These are phyloP conservation scores for Carassius gibelio DNA, from an alignment of 2,113 vertebrate genomes.

Conservation along the genomic window DNA sequence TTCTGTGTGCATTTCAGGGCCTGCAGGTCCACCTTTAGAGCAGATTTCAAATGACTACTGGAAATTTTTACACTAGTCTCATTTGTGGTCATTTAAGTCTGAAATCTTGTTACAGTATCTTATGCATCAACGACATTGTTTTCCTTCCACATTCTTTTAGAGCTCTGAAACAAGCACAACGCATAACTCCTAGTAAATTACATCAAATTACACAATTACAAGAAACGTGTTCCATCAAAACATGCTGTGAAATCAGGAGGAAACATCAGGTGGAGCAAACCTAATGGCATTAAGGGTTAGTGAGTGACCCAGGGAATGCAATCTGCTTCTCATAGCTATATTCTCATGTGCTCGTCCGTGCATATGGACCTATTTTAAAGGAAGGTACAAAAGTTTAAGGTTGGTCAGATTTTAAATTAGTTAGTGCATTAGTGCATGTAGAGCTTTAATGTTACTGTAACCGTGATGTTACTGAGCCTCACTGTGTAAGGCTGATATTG, in stretches of 20 bases:
- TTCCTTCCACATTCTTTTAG: neutral
- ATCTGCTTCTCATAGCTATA: neutral
- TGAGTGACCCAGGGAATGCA: slow-evolving; percentile 20
- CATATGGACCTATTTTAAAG: slow-evolving; percentile 8
- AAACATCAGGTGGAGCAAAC: slow-evolving; percentile 17
- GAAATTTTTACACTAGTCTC: neutral
- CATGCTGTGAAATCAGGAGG: slow-evolving; percentile 12
- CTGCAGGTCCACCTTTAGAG: too few relatives aligned
- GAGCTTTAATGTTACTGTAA: neutral
- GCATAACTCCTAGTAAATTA: slow-evolving; percentile 6
- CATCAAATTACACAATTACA: slow-evolving; percentile 1
- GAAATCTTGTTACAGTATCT: neutral
- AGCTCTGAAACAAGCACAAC: neutral
- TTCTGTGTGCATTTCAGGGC: too few relatives aligned
- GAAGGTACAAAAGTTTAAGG: neutral
- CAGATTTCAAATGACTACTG: neutral
- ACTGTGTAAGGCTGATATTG: neutral
- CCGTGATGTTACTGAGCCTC: neutral
- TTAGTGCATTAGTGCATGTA: neutral
- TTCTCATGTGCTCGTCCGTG: slow-evolving; percentile 2
- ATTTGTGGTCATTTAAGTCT: neutral
- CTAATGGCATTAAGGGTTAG: slow-evolving; percentile 16
- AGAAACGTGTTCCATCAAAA: slow-evolving; percentile 10
- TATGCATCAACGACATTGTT: neutral
- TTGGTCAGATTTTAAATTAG: slow-evolving; percentile 17